Evolutionary conservation across 2,888 invertebrate species (phyloP).

Genomic region (Hemithea aestivaria): DNA sequence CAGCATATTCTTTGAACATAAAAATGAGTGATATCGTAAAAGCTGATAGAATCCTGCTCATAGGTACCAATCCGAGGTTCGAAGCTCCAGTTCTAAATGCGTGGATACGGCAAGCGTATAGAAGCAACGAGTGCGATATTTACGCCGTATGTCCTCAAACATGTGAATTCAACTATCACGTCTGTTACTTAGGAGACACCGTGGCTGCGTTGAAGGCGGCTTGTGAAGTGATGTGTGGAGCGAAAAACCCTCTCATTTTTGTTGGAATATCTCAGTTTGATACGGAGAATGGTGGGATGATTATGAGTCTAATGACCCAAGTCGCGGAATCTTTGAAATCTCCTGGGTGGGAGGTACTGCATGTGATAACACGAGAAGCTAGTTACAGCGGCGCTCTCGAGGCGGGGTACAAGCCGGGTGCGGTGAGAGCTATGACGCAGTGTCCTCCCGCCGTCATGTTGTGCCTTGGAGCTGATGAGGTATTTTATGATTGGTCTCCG

Average conservation of each 20-base stretch:
- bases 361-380: slow-evolving; percentile 94
- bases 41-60: slow-evolving; percentile 92
- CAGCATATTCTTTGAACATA: slow-evolving; percentile 58
- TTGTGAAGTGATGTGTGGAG: slow-evolving; percentile 29
- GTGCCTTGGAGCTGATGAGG: slow-evolving; percentile 95
- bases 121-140: slow-evolving; percentile 92
- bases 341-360: slow-evolving; percentile 80
- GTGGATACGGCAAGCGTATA: slow-evolving; percentile 94
- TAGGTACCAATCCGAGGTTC: slow-evolving; percentile 98
- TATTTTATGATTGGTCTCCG: slow-evolving; percentile 85
- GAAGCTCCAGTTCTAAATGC: slow-evolving; percentile 98
- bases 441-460: slow-evolving; percentile 88
- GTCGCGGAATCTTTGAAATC: slow-evolving; percentile 20
- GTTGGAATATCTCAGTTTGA: slow-evolving; percentile 54
- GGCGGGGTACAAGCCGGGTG: slow-evolving; percentile 92
- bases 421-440: slow-evolving; percentile 73
- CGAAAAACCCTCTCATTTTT: slow-evolving; percentile 58
- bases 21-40: slow-evolving; percentile 85
- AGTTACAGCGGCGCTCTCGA: slow-evolving; percentile 97
- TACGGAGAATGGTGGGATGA: slow-evolving; percentile 25
- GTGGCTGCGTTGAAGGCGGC: slow-evolving; percentile 32
- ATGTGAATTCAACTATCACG: slow-evolving; percentile 91
- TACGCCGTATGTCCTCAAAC: slow-evolving; percentile 91
- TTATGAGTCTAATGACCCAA: slow-evolving; percentile 41
- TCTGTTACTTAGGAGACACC: slow-evolving; percentile 47